Percentiles rank a stretch among this genome's conserved stretches.
Evolutionary conservation across 2,113 vertebrate genomes (phyloP).

Genomic region (pig (Sus scrofa)): T2T-Sscrofa CM000814.6:124543501-124544000

Average conservation of each 20-base stretch:
- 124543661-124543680: neutral
- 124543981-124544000: neutral
- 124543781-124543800: neutral
- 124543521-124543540: neutral
- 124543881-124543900: constrained; percentile 21
- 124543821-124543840: neutral
- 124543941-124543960: neutral
- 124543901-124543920: neutral
- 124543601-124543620: neutral
- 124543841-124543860: constrained; percentile 19
- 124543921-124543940: neutral
- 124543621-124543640: neutral
- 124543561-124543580: neutral
- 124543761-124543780: neutral
- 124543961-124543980: neutral
- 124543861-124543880: neutral
- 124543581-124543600: neutral
- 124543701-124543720: neutral
- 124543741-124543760: neutral
- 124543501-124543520: neutral
- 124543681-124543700: neutral
- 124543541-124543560: neutral
- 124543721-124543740: neutral
- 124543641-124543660: neutral
- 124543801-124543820: neutral